These are phyloP conservation scores for Drosophila sechellia DNA, from an alignment of 1,140 invertebrate species.

Conservation along the genomic window DNA sequence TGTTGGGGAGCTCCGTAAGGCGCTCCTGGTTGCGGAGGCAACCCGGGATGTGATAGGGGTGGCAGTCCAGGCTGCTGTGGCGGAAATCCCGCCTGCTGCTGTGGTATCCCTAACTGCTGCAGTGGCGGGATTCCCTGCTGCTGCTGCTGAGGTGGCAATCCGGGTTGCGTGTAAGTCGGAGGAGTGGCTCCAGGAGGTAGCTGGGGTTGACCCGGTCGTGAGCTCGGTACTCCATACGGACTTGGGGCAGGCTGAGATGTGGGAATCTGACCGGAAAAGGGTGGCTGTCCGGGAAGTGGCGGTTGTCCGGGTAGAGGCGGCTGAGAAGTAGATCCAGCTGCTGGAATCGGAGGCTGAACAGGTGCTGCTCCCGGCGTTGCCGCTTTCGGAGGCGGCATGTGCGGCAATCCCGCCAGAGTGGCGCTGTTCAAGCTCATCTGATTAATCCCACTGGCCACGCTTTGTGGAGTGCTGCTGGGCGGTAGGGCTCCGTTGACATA, in stretches of 20 bases:
- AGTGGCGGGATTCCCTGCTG: constrained; percentile 13
- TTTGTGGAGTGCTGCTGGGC: constrained; percentile 53
- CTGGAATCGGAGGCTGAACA: constrained; percentile 20
- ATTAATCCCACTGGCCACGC: constrained; percentile 62
- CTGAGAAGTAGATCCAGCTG: constrained; percentile 14
- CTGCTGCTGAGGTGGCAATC: constrained; percentile 28
- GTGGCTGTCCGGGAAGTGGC: constrained; percentile 13
- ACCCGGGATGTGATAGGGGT: constrained; percentile 27
- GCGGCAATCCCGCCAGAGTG: constrained; percentile 70
- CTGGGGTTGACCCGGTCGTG: constrained; percentile 43
- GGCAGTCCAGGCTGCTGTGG: constrained; percentile 18
- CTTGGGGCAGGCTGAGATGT: constrained; percentile 28
- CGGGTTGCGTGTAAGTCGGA: constrained; percentile 20
- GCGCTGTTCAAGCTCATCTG: constrained; percentile 82
- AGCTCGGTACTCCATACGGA: constrained; percentile 27
- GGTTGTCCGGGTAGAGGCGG: constrained; percentile 23
- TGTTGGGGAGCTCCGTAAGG: constrained; percentile 38
- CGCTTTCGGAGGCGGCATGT: constrained; percentile 72
- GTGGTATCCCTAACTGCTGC: constrained; percentile 28
- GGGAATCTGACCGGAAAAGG: constrained; percentile 30
- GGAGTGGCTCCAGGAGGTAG: constrained; percentile 17
- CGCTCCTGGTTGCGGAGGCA: constrained; percentile 32
- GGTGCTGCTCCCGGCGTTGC: constrained; percentile 16
- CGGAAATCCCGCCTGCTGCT: constrained; percentile 27
- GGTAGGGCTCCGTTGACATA: constrained; percentile 66